Evolutionary conservation across 1,140 invertebrate genomes (phyloP).

Genomic region (Monochamus saltuarius): DNA sequence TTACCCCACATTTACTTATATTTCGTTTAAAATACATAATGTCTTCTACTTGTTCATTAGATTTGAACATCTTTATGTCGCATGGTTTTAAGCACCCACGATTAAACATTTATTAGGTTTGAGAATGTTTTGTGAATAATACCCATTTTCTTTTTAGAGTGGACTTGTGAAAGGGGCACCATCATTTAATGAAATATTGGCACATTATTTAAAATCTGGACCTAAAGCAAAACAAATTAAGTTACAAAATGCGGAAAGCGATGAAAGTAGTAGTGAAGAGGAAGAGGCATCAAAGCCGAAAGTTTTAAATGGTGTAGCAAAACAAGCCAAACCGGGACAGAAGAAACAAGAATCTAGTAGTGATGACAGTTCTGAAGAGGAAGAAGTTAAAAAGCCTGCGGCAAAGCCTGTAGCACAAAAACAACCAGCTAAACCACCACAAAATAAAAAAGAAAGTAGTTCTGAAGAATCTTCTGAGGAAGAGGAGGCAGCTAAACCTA

Average conservation of each 20-base stretch:
- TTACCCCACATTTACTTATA: no score
- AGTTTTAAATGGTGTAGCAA: constrained; percentile 30
- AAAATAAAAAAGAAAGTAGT: constrained; percentile 17
- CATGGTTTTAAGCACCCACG: no score
- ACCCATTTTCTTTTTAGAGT: no score
- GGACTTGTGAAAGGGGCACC: constrained; percentile 29
- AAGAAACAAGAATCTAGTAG: constrained; percentile 35
- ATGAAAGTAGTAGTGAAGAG: constrained; percentile 39
- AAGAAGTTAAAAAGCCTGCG: constrained; percentile 19
- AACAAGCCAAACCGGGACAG: constrained; percentile 28
- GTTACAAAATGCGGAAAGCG: constrained; percentile 24
- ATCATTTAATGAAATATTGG: constrained; percentile 33
- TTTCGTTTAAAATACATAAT: no score
- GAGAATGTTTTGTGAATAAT: no score
- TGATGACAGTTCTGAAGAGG: constrained; percentile 44
- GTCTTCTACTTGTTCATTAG: no score
- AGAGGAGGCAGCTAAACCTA: constrained; percentile 21
- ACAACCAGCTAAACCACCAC: constrained; percentile 25
- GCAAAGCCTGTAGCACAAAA: constrained; percentile 12
- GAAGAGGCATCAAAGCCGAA: constrained; percentile 33
- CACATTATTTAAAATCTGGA: constrained; percentile 33
- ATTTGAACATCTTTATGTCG: no score
- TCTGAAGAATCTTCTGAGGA: constrained; percentile 34
- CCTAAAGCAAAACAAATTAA: constrained; percentile 35
- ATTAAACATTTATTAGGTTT: no score